These are phyloP conservation scores for Champsocephalus gunnari DNA, from an alignment of 2,797 vertebrate species.

Conservation along the genomic window DNA sequence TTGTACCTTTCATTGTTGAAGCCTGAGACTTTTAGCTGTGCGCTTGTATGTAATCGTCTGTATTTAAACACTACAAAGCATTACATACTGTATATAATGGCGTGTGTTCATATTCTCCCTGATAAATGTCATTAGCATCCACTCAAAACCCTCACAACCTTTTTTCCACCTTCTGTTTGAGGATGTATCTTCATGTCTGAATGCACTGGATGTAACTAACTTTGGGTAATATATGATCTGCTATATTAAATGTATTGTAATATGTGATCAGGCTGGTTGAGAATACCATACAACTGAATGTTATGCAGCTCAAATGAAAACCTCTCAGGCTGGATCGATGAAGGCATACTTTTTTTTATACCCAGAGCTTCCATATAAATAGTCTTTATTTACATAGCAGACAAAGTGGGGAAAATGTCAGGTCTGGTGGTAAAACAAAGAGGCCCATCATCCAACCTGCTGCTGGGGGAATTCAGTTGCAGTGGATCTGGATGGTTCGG, in stretches of 20 bases:
- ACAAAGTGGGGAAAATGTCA: slow-evolving; percentile 14
- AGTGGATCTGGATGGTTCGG: slow-evolving; percentile 86
- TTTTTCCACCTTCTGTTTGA: neutral
- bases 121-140: neutral
- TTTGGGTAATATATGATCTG: no score
- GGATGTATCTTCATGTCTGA: no score
- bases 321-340: slow-evolving; percentile 18
- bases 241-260: no score
- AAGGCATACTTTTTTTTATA: slow-evolving; percentile 16
- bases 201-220: no score
- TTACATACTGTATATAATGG: neutral
- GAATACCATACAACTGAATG: neutral
- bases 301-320: slow-evolving; percentile 8
- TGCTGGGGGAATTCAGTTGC: slow-evolving; percentile 70
- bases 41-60: no score
- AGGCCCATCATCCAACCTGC: slow-evolving; percentile 31
- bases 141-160: neutral
- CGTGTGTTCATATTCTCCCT: neutral
- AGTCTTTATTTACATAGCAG: slow-evolving; percentile 29
- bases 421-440: slow-evolving; percentile 8
- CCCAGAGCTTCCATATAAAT: slow-evolving; percentile 36
- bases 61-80: slow-evolving; percentile 13
- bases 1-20: no score
- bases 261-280: slow-evolving; percentile 2
- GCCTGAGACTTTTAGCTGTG: no score